Conservation (phyloP, 1,140 invertebrate species). For the Drosophila oshimai region DNA sequence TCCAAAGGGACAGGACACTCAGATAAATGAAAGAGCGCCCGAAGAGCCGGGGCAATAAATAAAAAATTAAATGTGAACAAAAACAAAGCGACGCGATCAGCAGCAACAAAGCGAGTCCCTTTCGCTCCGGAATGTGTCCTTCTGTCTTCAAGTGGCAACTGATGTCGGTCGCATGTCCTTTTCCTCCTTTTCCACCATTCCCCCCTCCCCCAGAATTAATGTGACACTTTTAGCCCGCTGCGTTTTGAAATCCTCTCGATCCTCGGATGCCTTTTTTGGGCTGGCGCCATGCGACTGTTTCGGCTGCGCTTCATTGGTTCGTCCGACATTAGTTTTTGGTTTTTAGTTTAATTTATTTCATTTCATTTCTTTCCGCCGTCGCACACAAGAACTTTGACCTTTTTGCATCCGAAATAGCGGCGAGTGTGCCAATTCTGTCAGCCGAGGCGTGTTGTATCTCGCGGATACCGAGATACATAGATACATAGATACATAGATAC, state of each 20-base stretch:
- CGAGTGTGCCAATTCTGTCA: conserved; percentile 76
- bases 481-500: background rate
- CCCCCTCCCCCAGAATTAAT: conserved; percentile 32
- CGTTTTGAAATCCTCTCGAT: conserved; percentile 9
- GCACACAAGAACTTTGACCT: conserved; percentile 69
- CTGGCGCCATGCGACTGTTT: conserved; percentile 52
- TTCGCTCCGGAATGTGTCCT: conserved; percentile 2
- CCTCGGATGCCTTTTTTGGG: conserved; percentile 47
- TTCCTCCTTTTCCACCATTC: background rate
- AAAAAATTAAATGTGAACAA: conserved; percentile 68
- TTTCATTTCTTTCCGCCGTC: conserved; percentile 32
- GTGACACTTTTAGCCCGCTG: conserved; percentile 59
- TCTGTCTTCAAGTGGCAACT: conserved; percentile 55
- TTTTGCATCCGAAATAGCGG: conserved; percentile 62
- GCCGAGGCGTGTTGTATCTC: conserved; percentile 42
- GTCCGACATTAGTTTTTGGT: conserved; percentile 29
- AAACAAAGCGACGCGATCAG: conserved; percentile 56
- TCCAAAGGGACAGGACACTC: background rate
- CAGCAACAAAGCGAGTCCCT: conserved; percentile 19
- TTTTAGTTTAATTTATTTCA: conserved; percentile 14
- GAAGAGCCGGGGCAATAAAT: conserved; percentile 52
- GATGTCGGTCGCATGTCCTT: conserved; percentile 61
- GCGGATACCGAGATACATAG: too few relatives aligned
- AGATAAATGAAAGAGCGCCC: conserved; percentile 31
- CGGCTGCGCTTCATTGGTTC: conserved; percentile 37